These are phyloP conservation scores for Ridgeia piscesae DNA, from an alignment of 1,140 invertebrate species.

Conservation along the genomic window DNA sequence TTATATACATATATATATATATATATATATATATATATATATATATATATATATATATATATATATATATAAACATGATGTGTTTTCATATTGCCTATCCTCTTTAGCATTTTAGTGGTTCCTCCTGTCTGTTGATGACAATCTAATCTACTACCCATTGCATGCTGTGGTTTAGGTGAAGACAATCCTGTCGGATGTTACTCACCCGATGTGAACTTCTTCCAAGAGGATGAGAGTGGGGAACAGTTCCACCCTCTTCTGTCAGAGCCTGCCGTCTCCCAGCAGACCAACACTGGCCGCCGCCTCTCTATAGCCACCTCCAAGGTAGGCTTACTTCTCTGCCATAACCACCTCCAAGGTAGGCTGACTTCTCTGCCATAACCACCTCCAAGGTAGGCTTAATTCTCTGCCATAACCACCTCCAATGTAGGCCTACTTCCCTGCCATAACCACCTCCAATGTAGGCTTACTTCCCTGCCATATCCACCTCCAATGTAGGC, in stretches of 20 bases:
- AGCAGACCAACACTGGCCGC: slow-evolving; percentile 34
- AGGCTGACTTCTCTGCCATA: slow-evolving; percentile 25
- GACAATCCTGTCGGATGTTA: slow-evolving; percentile 23
- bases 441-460: too few relatives aligned
- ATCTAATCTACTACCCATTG: too few relatives aligned
- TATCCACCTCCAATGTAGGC: too few relatives aligned
- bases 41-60: too few relatives aligned
- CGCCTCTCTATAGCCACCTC: slow-evolving; percentile 44
- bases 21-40: too few relatives aligned
- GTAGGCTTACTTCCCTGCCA: too few relatives aligned
- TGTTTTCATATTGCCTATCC: too few relatives aligned
- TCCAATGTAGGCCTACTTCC: slow-evolving; percentile 40
- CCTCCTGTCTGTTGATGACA: too few relatives aligned
- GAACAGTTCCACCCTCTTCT: slow-evolving; percentile 32
- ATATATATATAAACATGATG: too few relatives aligned
- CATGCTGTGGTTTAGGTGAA: background rate
- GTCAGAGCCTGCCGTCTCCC: slow-evolving; percentile 19
- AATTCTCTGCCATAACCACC: slow-evolving; percentile 34
- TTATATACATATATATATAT: too few relatives aligned
- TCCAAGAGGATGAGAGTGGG: slow-evolving; percentile 29
- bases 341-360: slow-evolving; percentile 46
- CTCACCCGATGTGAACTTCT: slow-evolving; percentile 22
- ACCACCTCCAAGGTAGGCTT: slow-evolving; percentile 45
- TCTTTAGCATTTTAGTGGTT: too few relatives aligned
- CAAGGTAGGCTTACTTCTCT: slow-evolving; percentile 38